Evolutionary conservation across 2,888 invertebrate genomes (phyloP).

Genomic region (Caenorhabditis drosophilae): DNA sequence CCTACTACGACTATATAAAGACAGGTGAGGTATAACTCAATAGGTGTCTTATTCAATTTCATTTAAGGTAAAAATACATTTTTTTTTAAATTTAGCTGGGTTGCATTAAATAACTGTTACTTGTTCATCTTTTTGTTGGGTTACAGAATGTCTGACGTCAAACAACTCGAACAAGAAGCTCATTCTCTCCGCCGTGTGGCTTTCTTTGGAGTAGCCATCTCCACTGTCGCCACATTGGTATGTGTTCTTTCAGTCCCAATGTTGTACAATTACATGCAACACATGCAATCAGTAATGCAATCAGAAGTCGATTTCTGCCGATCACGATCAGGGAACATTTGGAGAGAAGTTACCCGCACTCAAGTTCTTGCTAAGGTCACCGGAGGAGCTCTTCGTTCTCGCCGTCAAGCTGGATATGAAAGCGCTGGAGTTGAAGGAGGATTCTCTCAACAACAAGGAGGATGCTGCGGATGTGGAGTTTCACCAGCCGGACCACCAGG

Average conservation of each 20-base stretch:
- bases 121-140: too few relatives aligned
- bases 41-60: constrained; percentile 36
- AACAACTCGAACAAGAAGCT: constrained; percentile 50
- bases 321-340: constrained; percentile 56
- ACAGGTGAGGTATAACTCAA: constrained; percentile 13
- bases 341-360: constrained; percentile 57
- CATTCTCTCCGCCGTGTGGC: constrained; percentile 51
- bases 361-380: constrained; percentile 57
- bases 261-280: constrained; percentile 64
- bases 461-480: constrained; percentile 53
- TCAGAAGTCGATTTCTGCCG: constrained; percentile 55
- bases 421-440: constrained; percentile 43
- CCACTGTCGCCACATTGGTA: constrained; percentile 51
- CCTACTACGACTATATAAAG: constrained; percentile 35
- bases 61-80: constrained; percentile 26
- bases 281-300: constrained; percentile 57
- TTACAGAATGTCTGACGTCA: constrained; percentile 44
- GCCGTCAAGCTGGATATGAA: constrained; percentile 58
- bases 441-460: constrained; percentile 37
- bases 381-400: constrained; percentile 45
- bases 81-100: too few relatives aligned
- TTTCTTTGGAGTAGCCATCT: constrained; percentile 53
- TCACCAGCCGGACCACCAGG: constrained; percentile 50
- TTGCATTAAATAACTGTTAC: too few relatives aligned
- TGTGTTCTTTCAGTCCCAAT: constrained; percentile 56